Percentiles rank a stretch among this genome's conserved stretches.
phyloP scores from a whole-genome alignment of 2,113 vertebrate species.

The Suncus etruscus region DNA sequence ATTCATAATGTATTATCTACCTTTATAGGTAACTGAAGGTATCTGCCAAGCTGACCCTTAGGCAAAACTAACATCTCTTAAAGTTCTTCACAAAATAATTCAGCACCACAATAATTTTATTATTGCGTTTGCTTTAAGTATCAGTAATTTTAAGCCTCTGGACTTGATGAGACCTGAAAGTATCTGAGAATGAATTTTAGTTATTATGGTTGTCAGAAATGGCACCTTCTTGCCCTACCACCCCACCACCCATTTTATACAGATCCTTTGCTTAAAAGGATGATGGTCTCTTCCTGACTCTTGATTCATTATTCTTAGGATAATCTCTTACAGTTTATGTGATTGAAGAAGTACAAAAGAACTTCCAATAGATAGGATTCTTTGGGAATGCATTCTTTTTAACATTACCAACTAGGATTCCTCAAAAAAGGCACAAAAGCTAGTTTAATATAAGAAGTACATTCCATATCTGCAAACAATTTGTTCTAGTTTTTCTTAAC shows the following conservation, averaged over 20 bases:
- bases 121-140: neutral
- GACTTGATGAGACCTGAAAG: neutral
- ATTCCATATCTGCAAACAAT: neutral
- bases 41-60: neutral
- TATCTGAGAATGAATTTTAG: neutral
- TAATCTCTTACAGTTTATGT: slow-evolving; percentile 1
- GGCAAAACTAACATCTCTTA: neutral
- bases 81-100: neutral
- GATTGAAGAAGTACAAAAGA: neutral
- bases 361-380: neutral
- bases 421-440: neutral
- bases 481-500: slow-evolving; percentile 14
- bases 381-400: neutral
- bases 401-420: neutral
- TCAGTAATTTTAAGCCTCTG: neutral
- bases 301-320: slow-evolving; percentile 19
- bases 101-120: neutral
- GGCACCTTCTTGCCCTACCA: neutral
- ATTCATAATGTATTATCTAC: neutral
- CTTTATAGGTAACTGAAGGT: neutral
- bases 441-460: neutral
- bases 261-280: neutral
- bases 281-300: neutral
- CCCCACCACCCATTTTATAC: neutral
- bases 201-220: neutral